These are phyloP conservation scores for Glyptemys insculpta DNA, from an alignment of 2,797 vertebrate genomes.

Conservation along the genomic window DNA sequence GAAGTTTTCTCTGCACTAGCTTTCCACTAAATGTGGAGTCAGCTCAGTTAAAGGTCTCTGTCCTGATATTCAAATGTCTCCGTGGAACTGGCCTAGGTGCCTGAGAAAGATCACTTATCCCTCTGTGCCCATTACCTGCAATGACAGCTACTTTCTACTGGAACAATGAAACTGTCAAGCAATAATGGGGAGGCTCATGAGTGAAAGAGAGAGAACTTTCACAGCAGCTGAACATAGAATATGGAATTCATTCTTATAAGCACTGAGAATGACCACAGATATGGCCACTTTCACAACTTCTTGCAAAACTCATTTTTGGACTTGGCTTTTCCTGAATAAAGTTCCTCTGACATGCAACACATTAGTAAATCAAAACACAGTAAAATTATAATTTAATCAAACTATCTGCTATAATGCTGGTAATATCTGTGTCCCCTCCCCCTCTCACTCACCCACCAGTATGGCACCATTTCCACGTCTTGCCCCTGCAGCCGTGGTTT, in stretches of 20 bases:
- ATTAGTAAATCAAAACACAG: not conserved
- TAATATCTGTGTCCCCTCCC: not conserved
- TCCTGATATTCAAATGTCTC: not conserved
- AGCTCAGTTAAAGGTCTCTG: not conserved
- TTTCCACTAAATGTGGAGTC: not conserved
- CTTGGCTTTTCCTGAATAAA: not conserved
- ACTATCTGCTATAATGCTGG: not conserved
- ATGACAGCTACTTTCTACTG: not conserved
- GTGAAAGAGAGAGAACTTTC: not conserved
- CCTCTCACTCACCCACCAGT: too few species aligned
- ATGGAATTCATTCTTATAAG: not conserved
- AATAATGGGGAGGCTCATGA: not conserved
- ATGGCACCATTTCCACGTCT: not conserved
- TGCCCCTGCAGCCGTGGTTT: not conserved
- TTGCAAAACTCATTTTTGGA: not conserved
- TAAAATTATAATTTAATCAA: not conserved
- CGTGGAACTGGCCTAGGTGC: not conserved
- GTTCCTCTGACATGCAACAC: not conserved
- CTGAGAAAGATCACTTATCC: not conserved
- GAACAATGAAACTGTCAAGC: not conserved
- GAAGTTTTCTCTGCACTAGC: not conserved
- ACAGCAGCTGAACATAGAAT: rapidly evolving
- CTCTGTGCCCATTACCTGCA: not conserved
- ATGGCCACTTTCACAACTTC: not conserved
- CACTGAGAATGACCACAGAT: not conserved